phyloP scores from a whole-genome alignment of 92 coral and sea anemone species.

The Plumapathes pennacea region DNA sequence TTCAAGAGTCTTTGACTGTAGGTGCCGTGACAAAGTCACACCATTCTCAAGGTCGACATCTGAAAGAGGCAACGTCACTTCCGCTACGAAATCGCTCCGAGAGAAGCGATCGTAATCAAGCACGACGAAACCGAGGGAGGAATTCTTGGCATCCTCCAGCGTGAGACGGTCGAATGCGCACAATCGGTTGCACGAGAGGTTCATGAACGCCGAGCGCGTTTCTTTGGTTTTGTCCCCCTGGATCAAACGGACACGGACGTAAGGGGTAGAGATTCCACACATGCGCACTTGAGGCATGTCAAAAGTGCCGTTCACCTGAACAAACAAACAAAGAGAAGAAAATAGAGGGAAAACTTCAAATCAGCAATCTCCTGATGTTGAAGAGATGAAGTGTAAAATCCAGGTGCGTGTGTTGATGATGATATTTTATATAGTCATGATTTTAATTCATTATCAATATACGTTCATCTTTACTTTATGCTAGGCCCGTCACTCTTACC shows the following conservation, averaged over 20 bases:
- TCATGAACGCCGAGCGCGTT: constrained; percentile 72
- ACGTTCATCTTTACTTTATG: too few species aligned
- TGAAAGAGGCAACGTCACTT: constrained; percentile 61
- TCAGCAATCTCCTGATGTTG: not conserved
- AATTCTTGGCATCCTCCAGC: constrained; percentile 55
- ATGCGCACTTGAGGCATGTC: constrained; percentile 85
- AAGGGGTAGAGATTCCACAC: constrained; percentile 81
- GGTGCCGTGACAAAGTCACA: constrained; percentile 72
- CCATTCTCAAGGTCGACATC: constrained; percentile 73
- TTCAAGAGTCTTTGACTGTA: constrained; percentile 53
- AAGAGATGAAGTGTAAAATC: too few species aligned
- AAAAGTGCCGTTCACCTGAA: constrained; percentile 74
- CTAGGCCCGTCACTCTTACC: too few species aligned
- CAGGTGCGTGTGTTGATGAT: too few species aligned
- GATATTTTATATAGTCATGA: too few species aligned
- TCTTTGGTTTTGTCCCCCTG: constrained; percentile 55
- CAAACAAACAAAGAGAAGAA: not conserved
- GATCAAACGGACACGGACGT: constrained; percentile 72
- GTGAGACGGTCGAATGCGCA: constrained; percentile 78
- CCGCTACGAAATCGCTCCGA: constrained; percentile 95
- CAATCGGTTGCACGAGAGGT: constrained; percentile 73
- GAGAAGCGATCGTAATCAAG: constrained; percentile 92
- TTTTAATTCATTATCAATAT: too few species aligned
- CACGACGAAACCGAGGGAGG: constrained; percentile 80
- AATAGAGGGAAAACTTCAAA: not conserved